These are phyloP conservation scores for Pseudeuparius sepicola DNA, from an alignment of 2,888 invertebrate genomes.

Conservation along the genomic window DNA sequence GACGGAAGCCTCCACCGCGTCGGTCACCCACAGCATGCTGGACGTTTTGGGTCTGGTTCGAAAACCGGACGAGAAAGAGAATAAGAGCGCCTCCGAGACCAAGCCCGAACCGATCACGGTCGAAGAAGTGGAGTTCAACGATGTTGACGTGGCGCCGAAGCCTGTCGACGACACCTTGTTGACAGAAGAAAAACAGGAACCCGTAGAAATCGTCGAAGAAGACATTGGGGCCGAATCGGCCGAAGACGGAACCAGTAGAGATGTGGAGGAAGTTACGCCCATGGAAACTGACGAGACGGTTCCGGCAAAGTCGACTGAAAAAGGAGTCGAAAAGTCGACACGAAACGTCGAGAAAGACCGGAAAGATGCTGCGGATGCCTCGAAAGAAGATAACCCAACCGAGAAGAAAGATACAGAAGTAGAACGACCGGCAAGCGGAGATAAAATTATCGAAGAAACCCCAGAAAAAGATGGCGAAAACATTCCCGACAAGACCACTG, in stretches of 20 bases:
- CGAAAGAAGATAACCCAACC: slow-evolving; percentile 4
- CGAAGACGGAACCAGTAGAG: slow-evolving; percentile 8
- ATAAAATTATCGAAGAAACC: no score
- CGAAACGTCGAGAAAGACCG: slow-evolving; percentile 9
- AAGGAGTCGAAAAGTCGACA: slow-evolving; percentile 8
- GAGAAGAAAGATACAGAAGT: no score
- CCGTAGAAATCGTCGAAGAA: neutral
- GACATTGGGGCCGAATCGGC: slow-evolving; percentile 8
- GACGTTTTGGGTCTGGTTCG: slow-evolving; percentile 49
- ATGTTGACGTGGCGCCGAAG: slow-evolving; percentile 17
- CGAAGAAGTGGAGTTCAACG: neutral
- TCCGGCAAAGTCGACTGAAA: slow-evolving; percentile 5
- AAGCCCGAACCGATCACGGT: slow-evolving; percentile 1
- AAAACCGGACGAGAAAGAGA: slow-evolving; percentile 40
- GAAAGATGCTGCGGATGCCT: slow-evolving; percentile 6
- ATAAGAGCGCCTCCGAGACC: slow-evolving; percentile 2
- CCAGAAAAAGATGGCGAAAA: no score
- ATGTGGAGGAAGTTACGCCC: no score
- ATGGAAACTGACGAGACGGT: slow-evolving; percentile 4
- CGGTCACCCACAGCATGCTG: slow-evolving; percentile 48
- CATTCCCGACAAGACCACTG: no score
- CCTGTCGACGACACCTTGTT: no score
- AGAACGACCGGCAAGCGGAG: no score
- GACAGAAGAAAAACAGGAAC: slow-evolving; percentile 5
- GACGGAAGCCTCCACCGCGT: slow-evolving; percentile 53